Evolutionary conservation across 2,888 invertebrate species (phyloP).

Genomic region (Trachelus iudaicus): DNA sequence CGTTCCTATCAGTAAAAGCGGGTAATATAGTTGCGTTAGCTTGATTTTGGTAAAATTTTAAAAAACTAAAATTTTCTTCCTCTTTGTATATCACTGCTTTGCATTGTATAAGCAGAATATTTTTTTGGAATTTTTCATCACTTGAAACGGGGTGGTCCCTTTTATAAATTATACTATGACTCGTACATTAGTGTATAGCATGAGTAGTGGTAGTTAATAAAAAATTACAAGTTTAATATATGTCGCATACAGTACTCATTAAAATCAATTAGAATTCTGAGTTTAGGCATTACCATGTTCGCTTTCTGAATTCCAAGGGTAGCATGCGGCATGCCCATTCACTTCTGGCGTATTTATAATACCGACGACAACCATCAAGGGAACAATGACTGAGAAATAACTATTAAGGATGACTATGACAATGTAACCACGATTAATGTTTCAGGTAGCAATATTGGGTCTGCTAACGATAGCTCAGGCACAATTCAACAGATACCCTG

Average conservation of each 20-base stretch:
- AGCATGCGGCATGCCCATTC: not conserved
- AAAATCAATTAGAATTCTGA: not conserved
- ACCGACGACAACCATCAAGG: not conserved
- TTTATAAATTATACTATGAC: not conserved
- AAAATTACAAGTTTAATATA: not conserved
- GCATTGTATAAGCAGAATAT: not conserved
- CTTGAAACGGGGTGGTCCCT: not conserved
- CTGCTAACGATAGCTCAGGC: conserved; percentile 40
- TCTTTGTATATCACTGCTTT: not conserved
- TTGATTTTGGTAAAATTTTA: not conserved
- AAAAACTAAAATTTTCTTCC: not conserved
- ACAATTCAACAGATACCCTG: conserved; percentile 45
- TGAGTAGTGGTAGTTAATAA: not conserved
- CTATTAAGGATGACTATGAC: not conserved
- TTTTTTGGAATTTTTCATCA: not conserved
- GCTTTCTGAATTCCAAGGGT: not conserved
- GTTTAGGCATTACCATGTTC: not conserved
- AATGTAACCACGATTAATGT: not conserved
- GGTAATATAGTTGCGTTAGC: not conserved
- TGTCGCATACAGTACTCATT: not conserved
- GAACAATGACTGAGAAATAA: not conserved
- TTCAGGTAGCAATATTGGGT: conserved; percentile 41
- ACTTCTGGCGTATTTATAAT: not conserved
- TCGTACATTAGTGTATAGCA: not conserved
- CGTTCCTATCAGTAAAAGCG: not conserved